phyloP scores from a whole-genome alignment of 1,140 invertebrate genomes.

The Nasonia longicornis region DNA sequence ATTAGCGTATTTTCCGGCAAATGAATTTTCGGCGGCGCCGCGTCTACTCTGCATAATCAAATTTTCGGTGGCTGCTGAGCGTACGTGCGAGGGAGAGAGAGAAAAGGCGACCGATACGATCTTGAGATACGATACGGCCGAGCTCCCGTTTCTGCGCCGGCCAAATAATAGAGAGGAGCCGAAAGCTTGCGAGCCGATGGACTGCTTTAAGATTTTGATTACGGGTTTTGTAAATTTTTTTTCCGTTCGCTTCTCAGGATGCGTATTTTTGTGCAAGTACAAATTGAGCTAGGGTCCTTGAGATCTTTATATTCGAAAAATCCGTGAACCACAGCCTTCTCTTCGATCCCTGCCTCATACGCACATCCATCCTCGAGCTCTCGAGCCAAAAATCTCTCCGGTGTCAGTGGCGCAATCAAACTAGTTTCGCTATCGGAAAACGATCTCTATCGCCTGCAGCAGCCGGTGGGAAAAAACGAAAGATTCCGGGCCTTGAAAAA shows the following conservation, averaged over 20 bases:
- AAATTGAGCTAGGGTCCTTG: neutral
- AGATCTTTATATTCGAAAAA: neutral
- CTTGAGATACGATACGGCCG: constrained; percentile 41
- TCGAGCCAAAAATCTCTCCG: too few relatives aligned
- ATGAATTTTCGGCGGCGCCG: constrained; percentile 47
- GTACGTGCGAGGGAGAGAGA: neutral
- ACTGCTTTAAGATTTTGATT: constrained; percentile 35
- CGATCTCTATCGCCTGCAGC: neutral
- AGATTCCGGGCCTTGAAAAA: neutral
- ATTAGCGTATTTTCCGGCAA: constrained; percentile 51
- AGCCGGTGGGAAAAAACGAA: neutral
- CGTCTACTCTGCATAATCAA: constrained; percentile 49
- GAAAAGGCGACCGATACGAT: constrained; percentile 42
- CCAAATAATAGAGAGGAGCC: constrained; percentile 46
- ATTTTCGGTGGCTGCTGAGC: constrained; percentile 40
- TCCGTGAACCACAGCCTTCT: too few relatives aligned
- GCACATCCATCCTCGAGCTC: neutral
- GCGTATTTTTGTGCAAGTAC: neutral
- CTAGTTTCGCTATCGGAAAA: constrained; percentile 14
- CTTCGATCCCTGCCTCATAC: too few relatives aligned
- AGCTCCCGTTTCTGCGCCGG: constrained; percentile 23
- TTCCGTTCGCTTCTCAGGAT: neutral
- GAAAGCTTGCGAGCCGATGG: neutral
- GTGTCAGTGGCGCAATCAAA: neutral
- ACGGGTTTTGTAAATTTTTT: neutral